Base-by-base conservation (phyloP, 2,113 vertebrate species). In the Pelmatolapia mariae region DNA sequence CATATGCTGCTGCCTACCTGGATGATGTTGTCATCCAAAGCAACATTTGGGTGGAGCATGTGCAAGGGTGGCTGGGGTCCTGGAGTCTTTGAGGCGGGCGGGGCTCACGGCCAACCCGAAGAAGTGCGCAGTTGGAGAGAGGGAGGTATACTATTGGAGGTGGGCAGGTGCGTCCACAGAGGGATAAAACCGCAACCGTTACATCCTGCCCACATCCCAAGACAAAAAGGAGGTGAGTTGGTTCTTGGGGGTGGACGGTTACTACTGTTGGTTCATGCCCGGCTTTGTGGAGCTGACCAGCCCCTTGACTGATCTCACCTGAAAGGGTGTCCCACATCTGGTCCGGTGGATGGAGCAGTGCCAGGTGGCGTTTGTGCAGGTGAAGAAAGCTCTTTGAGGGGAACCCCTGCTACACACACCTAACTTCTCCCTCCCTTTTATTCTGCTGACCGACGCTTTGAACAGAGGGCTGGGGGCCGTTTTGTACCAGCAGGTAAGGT, bases 31-130 rank as follows among this genome's bases (percentile, higher is more conserved):
- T 56, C 22, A 56, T 24, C 53, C 22, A 24, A 24, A 56, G 22
- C 22, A 24, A 24, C 53, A 24, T 24, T 4, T 24, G 53, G 22
- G 10, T 10, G 0, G 0, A 53, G 19, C 52, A 56, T 26, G 11
- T 56, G 22, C 53, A 56, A 24, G 0, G 53, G 0, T 56, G 0
- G 54, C 54, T 1, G 22, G 22, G 22, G 22, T 57, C 0, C 0
- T 57, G 24, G 24, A 57, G 54, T 57, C 54, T 15, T 26, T 5
- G 2, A 57, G 54, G 24, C 4, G 1, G 54, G 0, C 7, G 7
- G 24, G 54, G 24, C 54, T 57, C 54, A 26, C 26, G 24, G 24
- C 54, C 12, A 57, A 57, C 7, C 54, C 3, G 0, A 3, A 57
- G 54, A 57, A 57, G 22, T 26, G 6, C 0, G 4, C 53, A 56